These are phyloP conservation scores for Tetragonula carbonaria DNA, from an alignment of 2,888 invertebrate species.

Conservation along the genomic window DNA sequence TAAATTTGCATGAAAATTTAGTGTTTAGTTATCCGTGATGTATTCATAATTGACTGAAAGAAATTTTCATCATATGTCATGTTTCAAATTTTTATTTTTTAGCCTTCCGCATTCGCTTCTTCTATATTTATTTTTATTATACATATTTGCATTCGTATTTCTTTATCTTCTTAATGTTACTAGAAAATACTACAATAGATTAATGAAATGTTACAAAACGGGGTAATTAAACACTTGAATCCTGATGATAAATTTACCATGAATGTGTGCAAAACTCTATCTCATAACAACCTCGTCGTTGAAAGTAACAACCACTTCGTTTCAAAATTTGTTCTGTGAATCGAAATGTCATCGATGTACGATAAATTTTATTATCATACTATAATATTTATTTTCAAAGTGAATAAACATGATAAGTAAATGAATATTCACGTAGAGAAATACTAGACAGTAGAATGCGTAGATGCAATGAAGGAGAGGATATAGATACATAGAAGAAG, in stretches of 20 bases:
- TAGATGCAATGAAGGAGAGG: neutral
- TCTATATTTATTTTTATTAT: too few relatives aligned
- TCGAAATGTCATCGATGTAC: neutral
- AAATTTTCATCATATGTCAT: neutral
- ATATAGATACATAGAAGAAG: neutral
- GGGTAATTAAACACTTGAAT: neutral
- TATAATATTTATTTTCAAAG: neutral
- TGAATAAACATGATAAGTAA: neutral
- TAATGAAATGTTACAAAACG: neutral
- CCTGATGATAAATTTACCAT: conserved; percentile 10
- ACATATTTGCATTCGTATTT: too few relatives aligned
- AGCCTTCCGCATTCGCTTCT: too few relatives aligned
- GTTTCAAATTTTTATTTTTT: too few relatives aligned
- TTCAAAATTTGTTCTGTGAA: neutral
- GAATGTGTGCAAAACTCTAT: neutral
- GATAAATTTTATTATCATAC: neutral
- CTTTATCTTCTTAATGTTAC: neutral
- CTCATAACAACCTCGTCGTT: neutral
- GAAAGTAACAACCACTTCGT: neutral
- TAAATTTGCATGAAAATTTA: too few relatives aligned
- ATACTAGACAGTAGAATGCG: neutral
- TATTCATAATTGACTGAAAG: neutral
- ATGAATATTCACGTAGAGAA: neutral
- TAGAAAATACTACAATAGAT: neutral
- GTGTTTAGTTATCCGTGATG: too few relatives aligned